Percentiles rank a stretch among this genome's conserved stretches.
These are phyloP conservation scores for Leptinotarsa defecta DNA, from an alignment of 1,140 invertebrate genomes.

Conservation along the genomic window DNA sequence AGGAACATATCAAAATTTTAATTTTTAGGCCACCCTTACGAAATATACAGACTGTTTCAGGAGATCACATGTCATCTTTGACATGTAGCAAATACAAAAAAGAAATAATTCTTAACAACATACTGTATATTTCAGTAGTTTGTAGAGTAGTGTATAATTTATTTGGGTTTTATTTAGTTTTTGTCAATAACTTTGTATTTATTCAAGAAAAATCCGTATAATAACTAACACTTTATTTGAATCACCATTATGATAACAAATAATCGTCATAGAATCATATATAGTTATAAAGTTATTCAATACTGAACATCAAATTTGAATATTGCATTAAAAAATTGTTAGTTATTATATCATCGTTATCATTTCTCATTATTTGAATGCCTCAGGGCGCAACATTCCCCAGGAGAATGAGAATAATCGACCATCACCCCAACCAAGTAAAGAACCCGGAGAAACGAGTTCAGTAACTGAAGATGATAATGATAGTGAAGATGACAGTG, in stretches of 20 bases:
- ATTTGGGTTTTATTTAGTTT: constrained; percentile 7
- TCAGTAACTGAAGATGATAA: constrained; percentile 91
- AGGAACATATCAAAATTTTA: too few relatives aligned
- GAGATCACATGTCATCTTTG: background rate
- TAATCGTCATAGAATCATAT: too few relatives aligned
- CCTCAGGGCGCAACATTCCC: constrained; percentile 40
- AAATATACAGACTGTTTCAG: constrained; percentile 38
- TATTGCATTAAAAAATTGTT: background rate
- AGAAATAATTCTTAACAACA: background rate
- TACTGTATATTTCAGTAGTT: background rate
- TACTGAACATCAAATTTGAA: too few relatives aligned
- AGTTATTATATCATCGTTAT: constrained; percentile 12
- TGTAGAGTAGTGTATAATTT: background rate
- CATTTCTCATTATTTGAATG: background rate
- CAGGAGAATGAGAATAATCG: constrained; percentile 61
- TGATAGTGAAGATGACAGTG: constrained; percentile 88
- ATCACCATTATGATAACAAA: too few relatives aligned
- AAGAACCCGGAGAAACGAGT: constrained; percentile 75
- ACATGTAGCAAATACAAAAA: background rate
- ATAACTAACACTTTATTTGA: constrained; percentile 7
- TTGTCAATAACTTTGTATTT: background rate
- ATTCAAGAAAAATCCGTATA: background rate
- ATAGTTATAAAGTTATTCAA: too few relatives aligned
- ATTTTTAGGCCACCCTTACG: constrained; percentile 42
- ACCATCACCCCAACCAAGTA: constrained; percentile 64